Evolutionary conservation across 2,888 invertebrate species (phyloP), one percentile per base, ranked within the genome.

Genomic region (Onthophagus sagittarius): DNA sequence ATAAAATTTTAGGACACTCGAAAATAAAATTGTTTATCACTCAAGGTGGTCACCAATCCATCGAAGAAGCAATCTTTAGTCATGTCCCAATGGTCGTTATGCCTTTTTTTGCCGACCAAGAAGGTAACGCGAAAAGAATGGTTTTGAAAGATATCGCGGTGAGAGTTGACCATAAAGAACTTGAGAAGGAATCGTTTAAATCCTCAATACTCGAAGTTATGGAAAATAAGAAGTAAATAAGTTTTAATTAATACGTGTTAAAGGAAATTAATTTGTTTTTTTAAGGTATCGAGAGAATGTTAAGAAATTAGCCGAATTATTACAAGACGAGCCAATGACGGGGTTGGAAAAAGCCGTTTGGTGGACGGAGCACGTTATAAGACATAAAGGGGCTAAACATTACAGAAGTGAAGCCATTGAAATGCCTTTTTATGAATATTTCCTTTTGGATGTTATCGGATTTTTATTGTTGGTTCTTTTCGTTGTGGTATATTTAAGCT

Each of bases 21-120:
- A 87, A 87, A 71, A 75, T 87, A 0, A 87, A 86, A 75, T 71
- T 86, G 0, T 87, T 87, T 71, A 84, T 87, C 63, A 86, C 85
- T 0, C 87, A 87, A 82, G 86, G 86, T 67, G 87, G 87, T 0
- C 76, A 86, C 0, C 86, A 87, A 71, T 87, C 87, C 0, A 81
- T 85, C 0, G 85, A 86, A 15, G 87, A 87, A 76, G 83, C 86
- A 0, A 82, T 87, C 9, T 80, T 79, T 15, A 83, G 84, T 2
- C 83, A 82, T 63, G 84, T 86, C 0, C 86, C 87, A 0, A 73
- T 87, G 0, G 79, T 87, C 5, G 86, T 83, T 4, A 79, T 87
- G 62, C 86, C 86, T 5, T 84, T 86, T 79, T 77, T 84, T 7
- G 84, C 81, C 0, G 87, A 87, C 75, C 78, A 79, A 71, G 63